Evolutionary conservation across 2,113 vertebrate species (phyloP), one percentile per base, ranked within the genome.

Genomic region (Alexandromys fortis): DNA sequence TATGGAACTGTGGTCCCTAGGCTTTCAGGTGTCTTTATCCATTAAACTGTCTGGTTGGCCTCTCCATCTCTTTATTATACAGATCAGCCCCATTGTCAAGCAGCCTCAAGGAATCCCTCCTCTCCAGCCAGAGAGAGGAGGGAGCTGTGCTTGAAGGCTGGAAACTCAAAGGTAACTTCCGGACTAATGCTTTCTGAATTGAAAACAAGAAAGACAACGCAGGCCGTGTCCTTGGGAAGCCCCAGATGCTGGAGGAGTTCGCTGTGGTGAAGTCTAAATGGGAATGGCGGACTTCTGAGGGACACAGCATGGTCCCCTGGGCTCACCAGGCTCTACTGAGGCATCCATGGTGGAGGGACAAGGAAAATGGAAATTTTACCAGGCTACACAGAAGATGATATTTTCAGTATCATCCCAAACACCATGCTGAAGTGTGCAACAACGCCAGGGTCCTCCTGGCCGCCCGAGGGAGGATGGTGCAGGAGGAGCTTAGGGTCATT

Each of bases 141-240:
- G 21, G 0, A 26, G 12, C 30, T 47, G n/a, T 82, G 89, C 24
- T 24, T 33, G 16, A 19, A 63, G 47, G n/a, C 88, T 91, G 47
- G 49, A 76, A 92, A 55, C 86, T 63, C n/a, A 58, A 28, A 30
- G 88, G 77, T 82, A 67, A 88, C 38, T 52, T 9, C 19, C 16
- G 52, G 33, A 78, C 76, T 76, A 90, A 88, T 24, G 30, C 77
- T 91, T 93, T 94, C 58, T 73, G 70, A 92, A 63, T 55, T 68
- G 55, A 87, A 91, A 92, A 96, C 68, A 58, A 89, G 90, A 82
- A 70, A 91, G 26, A 17, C n/a, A 76, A 82, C 26, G 19, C 7
- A 67, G 72, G 22, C 67, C 65, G 38, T 75, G 78, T 86, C 82
- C 77, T 82, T 67, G 63, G 86, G 45, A 63, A 75, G 52, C 72